Evolutionary conservation across 2,888 invertebrate genomes (phyloP), one percentile per base, ranked within the genome.

Genomic region (Spilarctia lutea): DNA sequence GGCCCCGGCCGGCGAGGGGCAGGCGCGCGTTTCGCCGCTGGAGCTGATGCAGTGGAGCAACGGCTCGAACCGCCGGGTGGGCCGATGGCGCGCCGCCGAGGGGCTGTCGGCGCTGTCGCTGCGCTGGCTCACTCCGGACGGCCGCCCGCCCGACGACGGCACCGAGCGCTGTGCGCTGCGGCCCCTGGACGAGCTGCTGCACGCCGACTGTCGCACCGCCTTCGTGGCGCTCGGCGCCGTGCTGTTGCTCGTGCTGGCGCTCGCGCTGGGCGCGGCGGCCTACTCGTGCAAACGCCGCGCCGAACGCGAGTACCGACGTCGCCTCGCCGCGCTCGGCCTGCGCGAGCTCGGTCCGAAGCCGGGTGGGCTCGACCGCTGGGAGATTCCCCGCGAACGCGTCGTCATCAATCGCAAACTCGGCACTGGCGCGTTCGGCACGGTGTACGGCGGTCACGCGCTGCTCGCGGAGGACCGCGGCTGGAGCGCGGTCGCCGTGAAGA

Each of bases 371-470:
- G 98, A 98, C 90, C 98, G 98, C 86, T 99, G 98, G 98, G 99
- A 99, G 92, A 96, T 99, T 69, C 97, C 98, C 0, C 96, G 98
- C 73, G 98, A 98, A 85, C 96, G 97, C 73, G 98, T 99, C 45
- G 98, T 98, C 33, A 97, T 98, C 81, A 98, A 98, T 94, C 96
- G 98, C 33, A 97, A 97, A 89, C 94, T 99, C 35, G 99, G 98
- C 16, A 98, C 98, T 91, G 99, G 99, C 27, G 99, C 99, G 0
- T 99, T 99, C 91, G 99, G 99, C 13, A 98, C 97, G 0, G 99
- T 99, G 2, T 99, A 98, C 91, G 98, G 98, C 56, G 99, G 99
- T 0, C 99, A 99, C 92, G 98, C 98, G 3, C 96, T 97, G 82
- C 96, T 98, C 73, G 88, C 88, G 35, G 94, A 91, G 69, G 92